phyloP scores from a whole-genome alignment of 37 sponge, comb jelly and placozoan genomes.

The Oopsacas minuta region DNA sequence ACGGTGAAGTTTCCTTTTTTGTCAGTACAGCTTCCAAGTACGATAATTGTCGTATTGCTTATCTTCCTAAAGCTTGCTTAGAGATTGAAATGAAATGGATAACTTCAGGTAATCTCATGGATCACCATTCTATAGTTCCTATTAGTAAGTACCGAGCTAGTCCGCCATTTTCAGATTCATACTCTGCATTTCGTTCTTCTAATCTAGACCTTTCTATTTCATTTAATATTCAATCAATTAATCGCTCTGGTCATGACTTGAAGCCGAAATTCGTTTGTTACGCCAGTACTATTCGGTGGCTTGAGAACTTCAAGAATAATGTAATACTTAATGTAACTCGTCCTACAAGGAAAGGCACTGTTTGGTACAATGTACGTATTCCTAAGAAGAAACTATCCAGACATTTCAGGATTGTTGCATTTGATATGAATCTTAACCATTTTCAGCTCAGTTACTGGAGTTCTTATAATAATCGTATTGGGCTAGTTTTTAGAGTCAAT shows the following conservation, averaged over 20 bases:
- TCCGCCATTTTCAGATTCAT: background rate
- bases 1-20: constrained; percentile 38
- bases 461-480: background rate
- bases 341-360: constrained; percentile 60
- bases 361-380: constrained; percentile 36
- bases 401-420: constrained; percentile 31
- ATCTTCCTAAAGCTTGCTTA: constrained; percentile 32
- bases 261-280: constrained; percentile 39
- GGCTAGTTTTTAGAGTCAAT: background rate
- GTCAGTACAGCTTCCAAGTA: constrained; percentile 89
- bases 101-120: background rate
- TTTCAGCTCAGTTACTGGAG: background rate
- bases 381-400: constrained; percentile 39
- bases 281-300: constrained; percentile 75
- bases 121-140: background rate
- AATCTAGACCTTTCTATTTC: background rate
- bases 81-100: background rate
- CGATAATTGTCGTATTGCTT: constrained; percentile 60
- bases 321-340: constrained; percentile 35
- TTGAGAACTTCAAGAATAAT: constrained; percentile 62
- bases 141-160: background rate
- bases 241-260: background rate
- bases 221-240: background rate
- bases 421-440: background rate
- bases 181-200: background rate